Base-by-base conservation (phyloP, 2,888 invertebrate species). In the Scaeva pyrastri region DNA sequence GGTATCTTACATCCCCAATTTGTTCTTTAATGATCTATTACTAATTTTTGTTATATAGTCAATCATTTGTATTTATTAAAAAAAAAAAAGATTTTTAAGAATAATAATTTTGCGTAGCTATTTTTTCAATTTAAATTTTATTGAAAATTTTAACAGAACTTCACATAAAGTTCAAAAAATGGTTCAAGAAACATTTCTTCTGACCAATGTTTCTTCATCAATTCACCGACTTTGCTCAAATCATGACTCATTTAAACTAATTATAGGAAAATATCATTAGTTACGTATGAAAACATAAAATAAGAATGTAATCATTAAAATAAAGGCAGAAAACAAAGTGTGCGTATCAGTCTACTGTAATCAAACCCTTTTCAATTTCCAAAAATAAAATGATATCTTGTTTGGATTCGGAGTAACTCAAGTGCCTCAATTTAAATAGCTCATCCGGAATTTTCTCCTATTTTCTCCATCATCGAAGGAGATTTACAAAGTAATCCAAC, bases 401-500 rank as follows among this genome's bases (percentile, higher is more conserved):
- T 10, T 16, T 31, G 31, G 31, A 31, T 31, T 31, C 8, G 5
- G 36, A 48, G 26, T 12, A 16, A 31, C 6, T 45, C 14, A 64
- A 64, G 64, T 45, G 48, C 31, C 48, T 48, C 66, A 66, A 48
- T 66, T 66, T 48, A 66, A 66, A 66, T 66, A 48, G 19, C 48
- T 36, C 36, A 66, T 66, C 31, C 19, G 12, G 48, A 48, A 66
- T 36, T 8, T 48, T 26, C 64, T 64, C 45, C 45, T 45, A 50
- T 66, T 66, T 66, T 36, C 50, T 66, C 12, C 66, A 36, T 66
- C 66, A 50, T 50, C 50, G 36, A 50, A 50, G 8, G 50, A 52
- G 68, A 68, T 68, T 68, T 68, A n/a, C 68, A 68, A 39, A 52
- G 50, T 52, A 68, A 68, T 68, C 68, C 52, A 68, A 68, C 50